A percentile compares a stretch with the other conserved stretches of the same genome.
Evolutionary conservation across 2,888 invertebrate genomes (phyloP).

Genomic region (Sepioteuthis lessoniana): DNA sequence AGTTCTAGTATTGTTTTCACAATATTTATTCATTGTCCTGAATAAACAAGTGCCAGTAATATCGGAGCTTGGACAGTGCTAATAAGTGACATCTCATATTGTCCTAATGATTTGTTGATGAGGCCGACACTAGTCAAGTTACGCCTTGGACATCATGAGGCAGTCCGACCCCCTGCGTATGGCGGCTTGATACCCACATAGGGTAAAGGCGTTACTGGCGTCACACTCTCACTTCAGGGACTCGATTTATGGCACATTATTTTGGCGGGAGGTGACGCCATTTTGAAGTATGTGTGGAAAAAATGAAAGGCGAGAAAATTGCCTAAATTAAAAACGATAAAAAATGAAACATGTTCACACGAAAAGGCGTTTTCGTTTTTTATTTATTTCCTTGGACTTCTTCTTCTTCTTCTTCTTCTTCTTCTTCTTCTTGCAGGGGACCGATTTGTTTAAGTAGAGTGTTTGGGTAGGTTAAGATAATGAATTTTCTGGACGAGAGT

Average conservation of each 20-base stretch:
- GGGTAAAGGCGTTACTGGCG: neutral
- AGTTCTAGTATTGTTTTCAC: neutral
- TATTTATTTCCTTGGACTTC: neutral
- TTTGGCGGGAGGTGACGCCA: neutral
- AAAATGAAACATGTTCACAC: slow-evolving; percentile 33
- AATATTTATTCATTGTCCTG: slow-evolving; percentile 20
- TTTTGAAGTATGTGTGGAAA: slow-evolving; percentile 9
- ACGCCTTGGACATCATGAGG: neutral
- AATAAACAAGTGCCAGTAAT: neutral
- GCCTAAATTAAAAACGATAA: slow-evolving; percentile 9
- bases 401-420: neutral
- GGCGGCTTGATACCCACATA: neutral
- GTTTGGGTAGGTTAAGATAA: neutral
- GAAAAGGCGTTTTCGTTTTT: neutral
- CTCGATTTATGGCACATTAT: slow-evolving; percentile 6
- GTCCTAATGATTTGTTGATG: slow-evolving; percentile 33
- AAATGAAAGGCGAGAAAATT: slow-evolving; percentile 4
- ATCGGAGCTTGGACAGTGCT: neutral
- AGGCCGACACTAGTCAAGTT: neutral
- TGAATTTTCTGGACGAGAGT: neutral
- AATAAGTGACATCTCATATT: neutral
- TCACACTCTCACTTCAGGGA: slow-evolving; percentile 9
- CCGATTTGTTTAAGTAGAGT: neutral
- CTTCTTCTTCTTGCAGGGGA: neutral
- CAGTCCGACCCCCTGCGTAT: neutral